These are phyloP conservation scores for Corythornis leucogaster DNA, from an alignment of 2,797 vertebrate genomes.

Conservation along the genomic window DNA sequence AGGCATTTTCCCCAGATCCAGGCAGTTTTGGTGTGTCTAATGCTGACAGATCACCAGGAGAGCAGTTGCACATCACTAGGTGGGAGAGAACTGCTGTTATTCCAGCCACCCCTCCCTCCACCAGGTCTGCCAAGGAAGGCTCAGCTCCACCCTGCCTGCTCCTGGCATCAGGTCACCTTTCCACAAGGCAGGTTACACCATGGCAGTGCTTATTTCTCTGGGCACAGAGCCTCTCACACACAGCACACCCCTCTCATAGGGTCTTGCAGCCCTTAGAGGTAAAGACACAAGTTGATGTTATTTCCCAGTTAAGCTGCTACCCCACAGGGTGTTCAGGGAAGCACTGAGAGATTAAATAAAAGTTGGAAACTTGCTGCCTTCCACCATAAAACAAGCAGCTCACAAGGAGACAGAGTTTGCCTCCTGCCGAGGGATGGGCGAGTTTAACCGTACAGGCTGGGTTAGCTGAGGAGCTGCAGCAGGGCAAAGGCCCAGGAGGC, in stretches of 20 bases:
- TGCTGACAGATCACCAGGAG: not conserved
- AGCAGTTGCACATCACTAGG: not conserved
- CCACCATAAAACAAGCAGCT: not conserved
- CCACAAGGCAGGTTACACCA: not conserved
- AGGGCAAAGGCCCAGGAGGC: not conserved
- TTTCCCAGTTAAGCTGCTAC: not conserved
- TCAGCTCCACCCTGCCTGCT: not conserved
- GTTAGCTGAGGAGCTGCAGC: not conserved
- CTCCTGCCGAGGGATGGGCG: not conserved
- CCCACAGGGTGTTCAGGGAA: not conserved
- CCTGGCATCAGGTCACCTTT: not conserved
- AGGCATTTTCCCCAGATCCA: not conserved
- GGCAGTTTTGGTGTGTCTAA: not conserved
- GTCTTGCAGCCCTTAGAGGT: not conserved
- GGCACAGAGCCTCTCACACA: not conserved
- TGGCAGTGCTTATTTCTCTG: not conserved
- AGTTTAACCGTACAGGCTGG: not conserved
- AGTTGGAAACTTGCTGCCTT: not conserved
- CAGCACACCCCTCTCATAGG: not conserved
- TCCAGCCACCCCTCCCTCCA: not conserved
- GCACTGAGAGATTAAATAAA: not conserved
- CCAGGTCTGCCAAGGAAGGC: not conserved
- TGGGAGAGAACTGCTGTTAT: not conserved
- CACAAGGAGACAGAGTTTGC: not conserved
- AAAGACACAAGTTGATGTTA: not conserved